Evolutionary conservation across 2,888 invertebrate species (phyloP).

Genomic region (Apocheima hispidaria): DNA sequence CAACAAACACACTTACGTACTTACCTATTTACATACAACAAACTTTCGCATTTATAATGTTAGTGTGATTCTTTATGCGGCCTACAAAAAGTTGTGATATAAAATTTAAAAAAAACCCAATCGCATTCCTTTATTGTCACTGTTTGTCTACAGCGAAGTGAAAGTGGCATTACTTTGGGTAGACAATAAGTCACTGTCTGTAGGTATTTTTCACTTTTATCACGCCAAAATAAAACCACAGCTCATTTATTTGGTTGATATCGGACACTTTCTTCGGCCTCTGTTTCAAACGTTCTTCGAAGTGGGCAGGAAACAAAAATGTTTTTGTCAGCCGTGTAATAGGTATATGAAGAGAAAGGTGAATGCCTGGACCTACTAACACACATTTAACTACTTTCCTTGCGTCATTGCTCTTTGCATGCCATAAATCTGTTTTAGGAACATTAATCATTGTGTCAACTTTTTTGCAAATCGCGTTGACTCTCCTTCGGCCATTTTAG

Average conservation of each 20-base stretch:
- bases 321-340: conserved; percentile 37
- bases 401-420: conserved; percentile 63
- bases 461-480: conserved; percentile 6
- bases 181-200: conserved; percentile 26
- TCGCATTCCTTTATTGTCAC: conserved; percentile 11
- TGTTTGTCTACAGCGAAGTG: conserved; percentile 20
- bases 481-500: background rate
- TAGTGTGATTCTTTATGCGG: too few species aligned
- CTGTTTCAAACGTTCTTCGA: conserved; percentile 38
- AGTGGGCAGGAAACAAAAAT: conserved; percentile 40
- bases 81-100: background rate
- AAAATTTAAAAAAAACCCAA: background rate
- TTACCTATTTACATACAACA: too few species aligned
- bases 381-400: conserved; percentile 74
- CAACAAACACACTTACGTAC: too few species aligned
- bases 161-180: conserved; percentile 30
- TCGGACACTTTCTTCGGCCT: conserved; percentile 43
- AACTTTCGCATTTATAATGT: too few species aligned
- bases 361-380: conserved; percentile 72
- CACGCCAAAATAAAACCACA: conserved; percentile 38
- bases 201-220: conserved; percentile 39
- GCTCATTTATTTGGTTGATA: conserved; percentile 35
- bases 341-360: conserved; percentile 72
- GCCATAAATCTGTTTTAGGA: conserved; percentile 33
- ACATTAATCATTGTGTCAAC: conserved; percentile 33